Evolutionary conservation across 2,113 vertebrate genomes (phyloP).

Genomic region (Neotoma lepida): DNA sequence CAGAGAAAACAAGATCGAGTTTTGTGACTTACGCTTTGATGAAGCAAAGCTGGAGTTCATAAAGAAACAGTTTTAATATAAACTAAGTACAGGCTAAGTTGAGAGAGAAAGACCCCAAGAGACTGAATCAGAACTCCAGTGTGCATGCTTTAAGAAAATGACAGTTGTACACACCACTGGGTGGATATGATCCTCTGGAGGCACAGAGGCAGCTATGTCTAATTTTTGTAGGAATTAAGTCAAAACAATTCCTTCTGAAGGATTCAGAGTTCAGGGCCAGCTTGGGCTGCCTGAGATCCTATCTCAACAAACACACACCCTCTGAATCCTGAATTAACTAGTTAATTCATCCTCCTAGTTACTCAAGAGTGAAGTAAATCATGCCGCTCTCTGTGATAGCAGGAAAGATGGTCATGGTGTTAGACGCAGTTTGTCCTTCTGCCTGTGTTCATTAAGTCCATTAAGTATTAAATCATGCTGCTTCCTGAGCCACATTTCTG

Average conservation of each 20-base stretch:
- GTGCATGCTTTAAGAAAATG: neutral
- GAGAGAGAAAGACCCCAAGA: neutral
- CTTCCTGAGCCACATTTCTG: neutral
- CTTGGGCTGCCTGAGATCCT: neutral
- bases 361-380: neutral
- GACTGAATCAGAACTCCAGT: neutral
- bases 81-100: neutral
- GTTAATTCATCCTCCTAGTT: neutral
- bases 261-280: neutral
- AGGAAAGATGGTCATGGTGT: neutral
- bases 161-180: too few species aligned
- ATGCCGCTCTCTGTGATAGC: neutral
- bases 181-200: neutral
- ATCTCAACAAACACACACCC: neutral
- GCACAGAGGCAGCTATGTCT: neutral
- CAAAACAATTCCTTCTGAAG: neutral
- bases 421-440: neutral
- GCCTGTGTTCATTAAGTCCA: conserved; percentile 28
- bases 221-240: conserved; percentile 19
- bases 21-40: neutral
- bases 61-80: neutral
- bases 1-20: neutral
- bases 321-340: neutral
- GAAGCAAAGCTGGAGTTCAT: neutral
- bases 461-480: neutral